Percentiles rank a stretch among this genome's conserved stretches.
Conservation (phyloP, 2,797 vertebrate species). For the Liparis tanakae region DNA sequence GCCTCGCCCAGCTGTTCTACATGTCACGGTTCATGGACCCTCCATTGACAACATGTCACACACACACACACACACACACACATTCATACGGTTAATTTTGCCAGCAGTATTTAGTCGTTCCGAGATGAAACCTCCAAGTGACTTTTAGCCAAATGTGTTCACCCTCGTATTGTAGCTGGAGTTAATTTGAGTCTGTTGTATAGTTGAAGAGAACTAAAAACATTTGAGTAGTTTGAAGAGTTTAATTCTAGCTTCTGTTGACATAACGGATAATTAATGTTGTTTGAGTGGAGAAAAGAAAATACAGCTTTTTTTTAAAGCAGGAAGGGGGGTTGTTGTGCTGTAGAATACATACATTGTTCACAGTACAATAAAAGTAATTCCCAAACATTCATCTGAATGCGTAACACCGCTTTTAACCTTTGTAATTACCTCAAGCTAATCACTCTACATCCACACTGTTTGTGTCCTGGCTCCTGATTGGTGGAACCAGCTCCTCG, state of each 20-base stretch:
- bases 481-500: too few relatives aligned
- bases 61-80: slow-evolving; percentile 1
- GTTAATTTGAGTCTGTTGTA: not conserved
- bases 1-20: slow-evolving; percentile 67
- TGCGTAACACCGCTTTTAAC: too few relatives aligned
- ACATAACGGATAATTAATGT: not conserved
- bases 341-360: not conserved
- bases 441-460: too few relatives aligned
- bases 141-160: not conserved
- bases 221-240: not conserved
- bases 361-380: not conserved
- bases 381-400: too few relatives aligned
- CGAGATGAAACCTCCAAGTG: not conserved
- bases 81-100: not conserved
- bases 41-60: slow-evolving; percentile 43
- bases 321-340: not conserved
- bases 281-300: not conserved
- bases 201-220: not conserved
- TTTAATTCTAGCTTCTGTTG: not conserved
- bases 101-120: not conserved
- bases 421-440: too few relatives aligned
- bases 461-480: too few relatives aligned
- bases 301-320: not conserved
- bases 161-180: not conserved
- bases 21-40: slow-evolving; percentile 65